phyloP scores from a whole-genome alignment of 2,888 invertebrate genomes.

The Crioceris asparagi region DNA sequence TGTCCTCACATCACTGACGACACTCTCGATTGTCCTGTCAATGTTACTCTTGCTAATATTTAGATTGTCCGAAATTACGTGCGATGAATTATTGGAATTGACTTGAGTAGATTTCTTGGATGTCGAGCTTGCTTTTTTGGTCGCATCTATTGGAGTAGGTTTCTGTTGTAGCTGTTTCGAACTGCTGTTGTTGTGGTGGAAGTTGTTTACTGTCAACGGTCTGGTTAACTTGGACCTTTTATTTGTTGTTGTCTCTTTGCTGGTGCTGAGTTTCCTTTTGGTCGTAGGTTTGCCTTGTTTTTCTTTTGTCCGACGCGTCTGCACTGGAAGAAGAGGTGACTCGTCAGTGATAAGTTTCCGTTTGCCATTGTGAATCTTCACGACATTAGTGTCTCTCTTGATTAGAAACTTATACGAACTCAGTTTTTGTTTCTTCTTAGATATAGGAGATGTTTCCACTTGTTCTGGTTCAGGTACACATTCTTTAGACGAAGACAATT shows the following conservation, averaged over 20 bases:
- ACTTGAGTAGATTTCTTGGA: constrained; percentile 15
- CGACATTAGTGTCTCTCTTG: constrained; percentile 40
- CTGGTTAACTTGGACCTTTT: constrained; percentile 25
- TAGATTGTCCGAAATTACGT: constrained; percentile 42
- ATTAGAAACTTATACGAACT: constrained; percentile 38
- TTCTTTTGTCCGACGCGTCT: constrained; percentile 25
- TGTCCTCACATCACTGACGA: constrained; percentile 32
- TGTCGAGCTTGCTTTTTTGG: constrained; percentile 12
- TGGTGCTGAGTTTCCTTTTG: constrained; percentile 37
- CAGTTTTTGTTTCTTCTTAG: constrained; percentile 27
- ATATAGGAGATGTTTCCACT: constrained; percentile 15
- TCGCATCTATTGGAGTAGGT: constrained; percentile 8
- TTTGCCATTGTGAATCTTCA: constrained; percentile 39
- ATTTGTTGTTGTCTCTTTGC: constrained; percentile 16
- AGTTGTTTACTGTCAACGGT: constrained; percentile 29
- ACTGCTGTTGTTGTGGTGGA: too few species aligned
- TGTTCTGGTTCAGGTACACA: constrained; percentile 20
- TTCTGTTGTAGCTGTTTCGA: constrained; percentile 7
- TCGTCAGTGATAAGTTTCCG: constrained; percentile 37
- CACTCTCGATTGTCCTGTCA: constrained; percentile 42
- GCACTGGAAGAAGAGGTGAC: too few species aligned
- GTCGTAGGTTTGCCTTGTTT: constrained; percentile 36
- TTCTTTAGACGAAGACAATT: constrained; percentile 34
- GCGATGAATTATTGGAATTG: constrained; percentile 17
- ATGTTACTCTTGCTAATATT: constrained; percentile 48